Evolutionary conservation across 1,140 invertebrate species (phyloP).

Genomic region (Conopomorpha cramerella): DNA sequence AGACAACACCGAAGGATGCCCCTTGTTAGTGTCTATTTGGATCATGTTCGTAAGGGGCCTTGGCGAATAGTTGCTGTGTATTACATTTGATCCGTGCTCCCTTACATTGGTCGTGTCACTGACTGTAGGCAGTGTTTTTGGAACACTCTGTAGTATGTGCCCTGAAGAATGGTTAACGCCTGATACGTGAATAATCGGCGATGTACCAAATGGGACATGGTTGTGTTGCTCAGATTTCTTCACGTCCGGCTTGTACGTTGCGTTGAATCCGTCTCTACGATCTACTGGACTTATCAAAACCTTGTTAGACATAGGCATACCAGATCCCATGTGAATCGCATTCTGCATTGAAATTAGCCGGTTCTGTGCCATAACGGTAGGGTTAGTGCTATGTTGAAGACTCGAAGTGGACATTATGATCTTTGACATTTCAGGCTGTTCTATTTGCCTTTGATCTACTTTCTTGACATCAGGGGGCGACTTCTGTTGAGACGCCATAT

Average conservation of each 20-base stretch:
- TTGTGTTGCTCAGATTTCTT: constrained; percentile 27
- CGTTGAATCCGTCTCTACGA: constrained; percentile 39
- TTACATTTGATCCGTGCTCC: constrained; percentile 35
- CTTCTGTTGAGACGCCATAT: constrained; percentile 33
- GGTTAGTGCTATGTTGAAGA: constrained; percentile 29
- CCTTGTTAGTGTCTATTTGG: constrained; percentile 34
- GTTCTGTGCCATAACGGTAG: constrained; percentile 49
- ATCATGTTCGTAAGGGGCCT: constrained; percentile 33
- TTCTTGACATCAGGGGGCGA: constrained; percentile 30
- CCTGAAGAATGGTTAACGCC: constrained; percentile 24
- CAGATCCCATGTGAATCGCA: constrained; percentile 30
- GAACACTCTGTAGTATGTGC: constrained; percentile 32
- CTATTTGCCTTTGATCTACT: constrained; percentile 18
- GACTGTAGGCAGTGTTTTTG: constrained; percentile 30
- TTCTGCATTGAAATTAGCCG: constrained; percentile 47
- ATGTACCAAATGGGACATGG: constrained; percentile 19
- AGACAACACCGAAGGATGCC: constrained; percentile 30
- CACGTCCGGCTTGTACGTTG: constrained; percentile 3
- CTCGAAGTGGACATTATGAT: constrained; percentile 46
- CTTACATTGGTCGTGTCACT: constrained; percentile 24
- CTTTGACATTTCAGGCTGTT: constrained; percentile 40
- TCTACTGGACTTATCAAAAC: constrained; percentile 40
- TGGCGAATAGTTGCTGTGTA: constrained; percentile 36
- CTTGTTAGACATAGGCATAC: constrained; percentile 39
- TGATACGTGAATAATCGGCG: constrained; percentile 39